Evolutionary conservation across 1,140 invertebrate genomes (phyloP).

Genomic region (Diuraphis noxia): DNA sequence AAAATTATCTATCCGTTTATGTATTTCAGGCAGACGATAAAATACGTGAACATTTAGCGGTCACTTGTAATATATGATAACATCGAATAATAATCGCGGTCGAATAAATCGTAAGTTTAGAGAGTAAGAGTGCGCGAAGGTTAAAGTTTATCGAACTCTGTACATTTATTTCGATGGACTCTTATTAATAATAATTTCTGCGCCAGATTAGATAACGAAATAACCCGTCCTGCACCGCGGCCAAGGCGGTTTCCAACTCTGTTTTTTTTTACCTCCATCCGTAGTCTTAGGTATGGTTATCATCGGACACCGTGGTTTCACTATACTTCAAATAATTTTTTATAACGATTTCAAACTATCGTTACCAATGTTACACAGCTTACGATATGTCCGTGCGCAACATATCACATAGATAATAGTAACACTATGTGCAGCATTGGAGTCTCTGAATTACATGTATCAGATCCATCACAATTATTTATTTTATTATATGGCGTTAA

Average conservation of each 20-base stretch:
- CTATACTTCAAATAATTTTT: background rate
- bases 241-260: background rate
- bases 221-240: background rate
- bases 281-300: background rate
- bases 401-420: too few relatives aligned
- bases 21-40: background rate
- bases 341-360: background rate
- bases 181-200: background rate
- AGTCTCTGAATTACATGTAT: too few relatives aligned
- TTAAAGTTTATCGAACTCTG: conserved; percentile 5
- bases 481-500: background rate
- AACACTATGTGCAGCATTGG: too few relatives aligned
- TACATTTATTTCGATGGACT: background rate
- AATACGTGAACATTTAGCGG: background rate
- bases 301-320: background rate
- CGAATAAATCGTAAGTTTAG: background rate
- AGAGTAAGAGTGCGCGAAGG: background rate
- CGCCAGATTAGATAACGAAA: background rate
- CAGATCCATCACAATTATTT: too few relatives aligned
- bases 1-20: background rate
- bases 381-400: too few relatives aligned
- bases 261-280: background rate
- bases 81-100: background rate
- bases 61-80: background rate
- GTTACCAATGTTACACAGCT: background rate